phyloP scores from a whole-genome alignment of 30 jellyfish, hydroid and myxozoan genomes.

The Chironex yamaguchii region DNA sequence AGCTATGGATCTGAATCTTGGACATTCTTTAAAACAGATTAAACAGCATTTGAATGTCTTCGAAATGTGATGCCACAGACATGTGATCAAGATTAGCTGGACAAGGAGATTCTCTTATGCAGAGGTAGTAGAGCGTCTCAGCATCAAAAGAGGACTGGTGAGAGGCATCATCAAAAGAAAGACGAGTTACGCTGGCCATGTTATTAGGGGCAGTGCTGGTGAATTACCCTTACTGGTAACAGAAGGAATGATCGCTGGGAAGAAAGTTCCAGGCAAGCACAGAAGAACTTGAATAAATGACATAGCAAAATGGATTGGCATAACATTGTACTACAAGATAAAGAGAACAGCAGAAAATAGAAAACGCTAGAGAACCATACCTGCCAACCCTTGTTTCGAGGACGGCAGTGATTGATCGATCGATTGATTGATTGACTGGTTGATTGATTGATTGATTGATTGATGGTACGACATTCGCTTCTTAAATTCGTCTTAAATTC shows the following conservation, averaged over 20 bases:
- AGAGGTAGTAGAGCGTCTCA: background rate
- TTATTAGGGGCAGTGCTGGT: constrained; percentile 8
- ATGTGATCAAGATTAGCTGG: background rate
- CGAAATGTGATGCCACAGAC: constrained; percentile 4
- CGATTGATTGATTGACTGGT: too few species aligned
- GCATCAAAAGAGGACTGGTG: background rate
- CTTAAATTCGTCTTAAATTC: too few species aligned
- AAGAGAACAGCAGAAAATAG: too few species aligned
- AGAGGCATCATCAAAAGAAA: background rate
- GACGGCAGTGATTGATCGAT: too few species aligned
- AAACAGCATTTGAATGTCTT: background rate
- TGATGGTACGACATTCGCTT: too few species aligned
- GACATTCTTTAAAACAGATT: background rate
- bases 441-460: too few species aligned
- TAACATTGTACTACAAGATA: too few species aligned
- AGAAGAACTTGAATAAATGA: background rate
- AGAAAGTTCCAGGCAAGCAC: background rate
- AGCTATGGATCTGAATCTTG: constrained; percentile 19
- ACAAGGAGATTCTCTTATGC: background rate
- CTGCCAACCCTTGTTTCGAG: too few species aligned
- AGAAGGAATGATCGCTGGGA: constrained; percentile 17
- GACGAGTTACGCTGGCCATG: constrained; percentile 4
- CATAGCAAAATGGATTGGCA: constrained; percentile 4
- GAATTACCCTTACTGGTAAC: background rate
- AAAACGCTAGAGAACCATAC: too few species aligned